These are phyloP conservation scores for Calephelis perditalis DNA, from an alignment of 2,888 invertebrate genomes.

Conservation along the genomic window DNA sequence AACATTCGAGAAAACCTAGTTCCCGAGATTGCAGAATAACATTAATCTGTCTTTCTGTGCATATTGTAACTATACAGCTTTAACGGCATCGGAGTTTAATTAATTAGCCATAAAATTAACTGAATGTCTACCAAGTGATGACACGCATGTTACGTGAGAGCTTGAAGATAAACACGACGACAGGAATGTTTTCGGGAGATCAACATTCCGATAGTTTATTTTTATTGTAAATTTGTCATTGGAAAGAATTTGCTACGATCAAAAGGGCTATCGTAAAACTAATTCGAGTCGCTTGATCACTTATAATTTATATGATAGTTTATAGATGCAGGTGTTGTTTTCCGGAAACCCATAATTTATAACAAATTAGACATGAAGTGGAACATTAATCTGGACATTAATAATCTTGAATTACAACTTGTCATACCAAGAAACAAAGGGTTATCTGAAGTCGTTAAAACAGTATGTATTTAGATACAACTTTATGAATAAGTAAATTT, in stretches of 20 bases:
- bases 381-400: neutral
- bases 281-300: slow-evolving; percentile 4
- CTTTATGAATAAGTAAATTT: too few relatives aligned
- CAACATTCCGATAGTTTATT: slow-evolving; percentile 12
- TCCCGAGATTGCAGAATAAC: too few relatives aligned
- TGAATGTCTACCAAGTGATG: neutral
- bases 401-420: neutral
- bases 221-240: slow-evolving; percentile 1
- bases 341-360: neutral
- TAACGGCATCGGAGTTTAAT: neutral
- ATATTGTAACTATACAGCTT: too few relatives aligned
- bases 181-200: slow-evolving; percentile 1
- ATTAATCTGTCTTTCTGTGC: too few relatives aligned
- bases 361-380: neutral
- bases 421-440: neutral
- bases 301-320: neutral
- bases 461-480: too few relatives aligned
- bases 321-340: neutral
- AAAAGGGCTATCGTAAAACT: slow-evolving; percentile 7
- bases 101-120: slow-evolving; percentile 5
- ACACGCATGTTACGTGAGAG: neutral
- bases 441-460: neutral
- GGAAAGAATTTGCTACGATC: slow-evolving; percentile 9
- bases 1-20: too few relatives aligned
- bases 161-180: neutral